A percentile compares a stretch with the other conserved stretches of the same genome.
Evolutionary conservation across 2,888 invertebrate genomes (phyloP).

Genomic region (Hesperia comma): DNA sequence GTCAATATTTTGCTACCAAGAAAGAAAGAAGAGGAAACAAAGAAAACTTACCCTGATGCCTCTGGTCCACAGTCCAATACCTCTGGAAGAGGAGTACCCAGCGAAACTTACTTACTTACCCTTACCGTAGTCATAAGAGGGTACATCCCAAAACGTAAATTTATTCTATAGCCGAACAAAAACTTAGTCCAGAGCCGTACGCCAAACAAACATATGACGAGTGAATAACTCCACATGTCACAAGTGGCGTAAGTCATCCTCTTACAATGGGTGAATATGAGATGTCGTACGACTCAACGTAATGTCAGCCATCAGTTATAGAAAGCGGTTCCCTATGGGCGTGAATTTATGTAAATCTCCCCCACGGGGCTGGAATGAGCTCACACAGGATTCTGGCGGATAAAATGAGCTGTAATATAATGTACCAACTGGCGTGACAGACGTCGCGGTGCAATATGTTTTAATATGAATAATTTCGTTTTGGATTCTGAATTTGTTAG

Average conservation of each 20-base stretch:
- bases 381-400: conserved; percentile 2
- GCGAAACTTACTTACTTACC: no score
- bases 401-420: conserved; percentile 2
- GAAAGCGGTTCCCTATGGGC: conserved; percentile 13
- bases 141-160: no score
- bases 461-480: background rate
- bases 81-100: no score
- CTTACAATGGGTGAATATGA: conserved; percentile 10
- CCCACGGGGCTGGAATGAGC: background rate
- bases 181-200: background rate
- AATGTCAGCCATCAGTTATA: conserved; percentile 25
- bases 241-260: conserved; percentile 8
- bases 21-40: no score
- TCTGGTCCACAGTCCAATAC: no score
- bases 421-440: conserved; percentile 2
- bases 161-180: background rate
- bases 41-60: no score
- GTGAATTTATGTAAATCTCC: conserved; percentile 17
- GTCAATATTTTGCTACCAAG: no score
- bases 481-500: no score
- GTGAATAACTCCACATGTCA: conserved; percentile 1
- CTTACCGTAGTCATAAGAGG: no score
- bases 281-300: conserved; percentile 15
- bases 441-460: background rate
- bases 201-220: conserved; percentile 6